Evolutionary conservation across 2,888 invertebrate genomes (phyloP).

Genomic region (Drosophila multiciliata): DNA sequence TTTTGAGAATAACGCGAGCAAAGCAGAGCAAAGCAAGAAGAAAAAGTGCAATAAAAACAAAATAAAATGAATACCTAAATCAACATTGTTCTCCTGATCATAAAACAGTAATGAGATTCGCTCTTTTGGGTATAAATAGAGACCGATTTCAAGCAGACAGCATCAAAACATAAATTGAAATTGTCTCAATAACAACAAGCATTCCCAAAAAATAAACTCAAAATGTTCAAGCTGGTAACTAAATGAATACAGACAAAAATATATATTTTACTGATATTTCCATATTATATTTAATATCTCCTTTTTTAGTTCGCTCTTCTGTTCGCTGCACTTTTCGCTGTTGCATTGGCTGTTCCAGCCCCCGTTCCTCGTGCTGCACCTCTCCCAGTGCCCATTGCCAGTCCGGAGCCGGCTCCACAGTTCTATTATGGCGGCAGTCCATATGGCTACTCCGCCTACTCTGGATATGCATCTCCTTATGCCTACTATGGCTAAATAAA

Average conservation of each 20-base stretch:
- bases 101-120: constrained; percentile 67
- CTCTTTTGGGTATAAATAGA: constrained; percentile 66
- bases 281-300: neutral
- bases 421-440: constrained; percentile 77
- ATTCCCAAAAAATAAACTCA: constrained; percentile 43
- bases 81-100: constrained; percentile 33
- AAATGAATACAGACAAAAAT: neutral
- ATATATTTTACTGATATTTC: neutral
- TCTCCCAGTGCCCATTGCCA: constrained; percentile 69
- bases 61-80: neutral
- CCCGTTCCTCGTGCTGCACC: constrained; percentile 74
- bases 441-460: constrained; percentile 75
- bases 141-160: constrained; percentile 19
- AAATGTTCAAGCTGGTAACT: constrained; percentile 83
- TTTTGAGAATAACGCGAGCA: constrained; percentile 35
- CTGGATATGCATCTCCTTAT: constrained; percentile 80
- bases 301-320: constrained; percentile 70
- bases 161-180: constrained; percentile 67
- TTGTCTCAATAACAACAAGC: constrained; percentile 52
- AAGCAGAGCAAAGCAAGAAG: constrained; percentile 18
- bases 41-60: constrained; percentile 45
- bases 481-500: constrained; percentile 76
- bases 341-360: constrained; percentile 74
- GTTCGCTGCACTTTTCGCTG: constrained; percentile 79
- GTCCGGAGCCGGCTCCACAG: constrained; percentile 77